phyloP scores from a whole-genome alignment of 2,113 vertebrate species.

The Cnemophilus loriae region DNA sequence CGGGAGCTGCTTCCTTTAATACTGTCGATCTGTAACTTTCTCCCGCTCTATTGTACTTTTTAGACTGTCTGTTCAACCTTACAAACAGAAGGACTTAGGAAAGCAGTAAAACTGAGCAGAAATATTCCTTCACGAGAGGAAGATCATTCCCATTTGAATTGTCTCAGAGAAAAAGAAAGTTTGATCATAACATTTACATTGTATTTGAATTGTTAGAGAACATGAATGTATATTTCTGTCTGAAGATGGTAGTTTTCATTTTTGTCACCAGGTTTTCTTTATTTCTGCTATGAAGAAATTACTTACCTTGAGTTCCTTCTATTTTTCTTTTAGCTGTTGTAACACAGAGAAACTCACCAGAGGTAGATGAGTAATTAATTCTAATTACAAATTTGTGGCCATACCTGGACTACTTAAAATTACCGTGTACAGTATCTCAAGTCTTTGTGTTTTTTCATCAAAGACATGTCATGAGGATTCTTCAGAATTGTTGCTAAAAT shows the following conservation, averaged over 20 bases:
- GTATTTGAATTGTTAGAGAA: background rate
- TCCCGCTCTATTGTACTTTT: background rate
- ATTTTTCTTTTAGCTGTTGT: background rate
- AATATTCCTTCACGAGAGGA: background rate
- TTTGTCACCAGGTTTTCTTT: background rate
- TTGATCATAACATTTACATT: background rate
- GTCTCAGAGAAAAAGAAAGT: background rate
- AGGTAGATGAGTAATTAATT: background rate
- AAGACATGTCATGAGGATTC: background rate
- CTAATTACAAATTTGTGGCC: background rate
- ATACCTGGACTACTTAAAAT: background rate
- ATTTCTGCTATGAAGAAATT: background rate
- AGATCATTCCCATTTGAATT: background rate
- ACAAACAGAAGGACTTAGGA: background rate
- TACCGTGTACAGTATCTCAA: background rate
- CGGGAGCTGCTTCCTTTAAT: background rate
- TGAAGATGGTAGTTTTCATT: background rate
- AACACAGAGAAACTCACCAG: background rate
- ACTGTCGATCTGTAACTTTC: background rate
- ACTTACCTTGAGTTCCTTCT: background rate
- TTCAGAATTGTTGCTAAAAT: background rate
- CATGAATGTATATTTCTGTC: background rate
- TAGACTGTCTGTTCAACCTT: background rate
- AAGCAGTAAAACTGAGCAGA: background rate
- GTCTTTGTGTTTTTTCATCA: background rate